Evolutionary conservation across 2,888 invertebrate genomes (phyloP), one percentile per base, ranked within the genome.

Genomic region (Acrocyrtus sp.): DNA sequence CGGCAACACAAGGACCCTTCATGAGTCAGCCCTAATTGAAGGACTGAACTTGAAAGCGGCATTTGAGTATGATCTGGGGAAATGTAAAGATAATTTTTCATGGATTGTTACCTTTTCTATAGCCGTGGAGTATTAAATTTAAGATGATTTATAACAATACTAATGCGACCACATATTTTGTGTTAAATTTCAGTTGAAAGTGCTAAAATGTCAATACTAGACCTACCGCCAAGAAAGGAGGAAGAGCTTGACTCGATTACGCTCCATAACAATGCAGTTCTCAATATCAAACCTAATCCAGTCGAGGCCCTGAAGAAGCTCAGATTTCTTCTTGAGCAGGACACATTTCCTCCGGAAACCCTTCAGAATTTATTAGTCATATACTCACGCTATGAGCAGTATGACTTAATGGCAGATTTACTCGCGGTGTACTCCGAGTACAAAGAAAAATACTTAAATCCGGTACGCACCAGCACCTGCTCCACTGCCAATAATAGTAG

Each of bases 21-120:
- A 98, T 82, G 92, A 98, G 84, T 98, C 98, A 1, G 96, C 97
- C 22, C 88, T 99, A 1, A 94, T 99, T 10, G 99, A 99, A 86
- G 98, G 98, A 0, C 95, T 99, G 83, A 99, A 99, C 86, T 88
- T 99, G 22, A 98, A 98, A 87, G 97, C 98, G 10, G 98, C 98
- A 4, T 96, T 99, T 81, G 98, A 98, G 85, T 99, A 95, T 85
- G 95, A 96, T 39, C 50, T 75, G n/a, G 56, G 58, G 6, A 76
- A 74, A 63, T 48, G 75, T 75, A 50, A 2, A 48, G 15, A 19
- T 27, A 61, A 21, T 50, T n/a, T 47, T 47, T 6, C 48, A 47
- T 8, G 8, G 21, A 10, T 47, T 19, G 48, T 12, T 10, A 12
- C 12, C 39, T 10, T 39, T 39, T 6, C 12, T 6, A 10, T 10